These are phyloP conservation scores for Aythya baeri DNA, from an alignment of 2,113 vertebrate genomes.

Conservation along the genomic window DNA sequence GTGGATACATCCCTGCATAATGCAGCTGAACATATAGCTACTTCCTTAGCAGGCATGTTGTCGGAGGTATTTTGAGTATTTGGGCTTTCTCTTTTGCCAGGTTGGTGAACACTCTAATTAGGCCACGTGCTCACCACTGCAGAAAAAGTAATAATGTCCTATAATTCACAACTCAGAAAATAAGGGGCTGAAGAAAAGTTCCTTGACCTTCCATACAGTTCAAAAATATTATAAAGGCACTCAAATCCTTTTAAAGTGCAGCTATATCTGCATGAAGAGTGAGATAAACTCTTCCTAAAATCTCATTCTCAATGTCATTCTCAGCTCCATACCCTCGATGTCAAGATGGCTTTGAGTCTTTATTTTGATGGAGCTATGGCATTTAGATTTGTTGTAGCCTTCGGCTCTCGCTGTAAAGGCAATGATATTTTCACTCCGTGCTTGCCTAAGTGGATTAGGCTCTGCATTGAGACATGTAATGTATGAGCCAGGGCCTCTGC, in stretches of 20 bases:
- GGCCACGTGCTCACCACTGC: rapidly evolving
- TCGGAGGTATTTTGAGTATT: not conserved
- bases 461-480: constrained; percentile 19
- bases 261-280: constrained; percentile 42
- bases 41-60: not conserved
- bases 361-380: constrained; percentile 43
- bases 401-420: constrained; percentile 22
- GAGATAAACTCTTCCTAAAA: constrained; percentile 41
- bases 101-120: not conserved
- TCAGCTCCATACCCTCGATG: not conserved
- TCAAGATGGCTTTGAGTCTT: constrained; percentile 28
- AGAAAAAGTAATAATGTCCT: not conserved
- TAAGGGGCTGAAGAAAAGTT: not conserved
- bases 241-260: constrained; percentile 16
- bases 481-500: not conserved
- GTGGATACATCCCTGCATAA: not conserved
- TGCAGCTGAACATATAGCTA: rapidly evolving
- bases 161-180: not conserved
- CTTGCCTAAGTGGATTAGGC: constrained; percentile 66
- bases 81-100: not conserved
- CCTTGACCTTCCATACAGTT: not conserved
- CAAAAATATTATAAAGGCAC: not conserved
- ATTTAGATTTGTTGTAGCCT: constrained; percentile 51
- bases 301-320: constrained; percentile 40
- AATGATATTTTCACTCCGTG: constrained; percentile 41